phyloP scores from a whole-genome alignment of 2,888 invertebrate genomes.

The Cacoxenus indagator region DNA sequence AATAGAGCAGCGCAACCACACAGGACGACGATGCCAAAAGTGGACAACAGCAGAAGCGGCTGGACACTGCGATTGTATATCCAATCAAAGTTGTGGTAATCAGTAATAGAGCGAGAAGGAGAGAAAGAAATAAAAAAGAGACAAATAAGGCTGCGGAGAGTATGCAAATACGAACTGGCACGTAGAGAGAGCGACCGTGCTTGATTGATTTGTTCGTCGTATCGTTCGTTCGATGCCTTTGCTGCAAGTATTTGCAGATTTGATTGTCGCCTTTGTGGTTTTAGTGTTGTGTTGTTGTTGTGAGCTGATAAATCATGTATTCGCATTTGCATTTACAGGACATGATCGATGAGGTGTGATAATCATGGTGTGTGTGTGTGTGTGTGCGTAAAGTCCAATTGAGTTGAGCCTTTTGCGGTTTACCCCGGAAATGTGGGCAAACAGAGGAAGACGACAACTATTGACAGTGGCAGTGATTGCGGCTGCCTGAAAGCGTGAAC shows the following conservation, averaged over 20 bases:
- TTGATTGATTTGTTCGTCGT: neutral
- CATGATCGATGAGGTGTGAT: slow-evolving; percentile 21
- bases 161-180: slow-evolving; percentile 39
- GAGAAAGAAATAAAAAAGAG: slow-evolving; percentile 26
- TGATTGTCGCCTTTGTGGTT: slow-evolving; percentile 30
- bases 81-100: neutral
- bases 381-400: slow-evolving; percentile 12
- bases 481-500: neutral
- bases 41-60: neutral
- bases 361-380: neutral
- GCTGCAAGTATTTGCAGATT: slow-evolving; percentile 7
- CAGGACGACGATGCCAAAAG: neutral
- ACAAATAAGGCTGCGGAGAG: neutral
- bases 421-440: neutral
- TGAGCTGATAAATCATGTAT: slow-evolving; percentile 60
- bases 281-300: neutral
- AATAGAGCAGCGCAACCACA: neutral
- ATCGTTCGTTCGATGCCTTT: neutral
- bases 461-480: neutral
- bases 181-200: neutral
- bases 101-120: neutral
- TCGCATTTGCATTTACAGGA: slow-evolving; percentile 47
- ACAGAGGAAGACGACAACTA: neutral
- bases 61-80: neutral
- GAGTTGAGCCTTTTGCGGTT: slow-evolving; percentile 11